A percentile compares a stretch with the other conserved stretches of the same genome.
phyloP scores from a whole-genome alignment of 2,113 vertebrate genomes.

The Rousettus leschenaultii region DNA sequence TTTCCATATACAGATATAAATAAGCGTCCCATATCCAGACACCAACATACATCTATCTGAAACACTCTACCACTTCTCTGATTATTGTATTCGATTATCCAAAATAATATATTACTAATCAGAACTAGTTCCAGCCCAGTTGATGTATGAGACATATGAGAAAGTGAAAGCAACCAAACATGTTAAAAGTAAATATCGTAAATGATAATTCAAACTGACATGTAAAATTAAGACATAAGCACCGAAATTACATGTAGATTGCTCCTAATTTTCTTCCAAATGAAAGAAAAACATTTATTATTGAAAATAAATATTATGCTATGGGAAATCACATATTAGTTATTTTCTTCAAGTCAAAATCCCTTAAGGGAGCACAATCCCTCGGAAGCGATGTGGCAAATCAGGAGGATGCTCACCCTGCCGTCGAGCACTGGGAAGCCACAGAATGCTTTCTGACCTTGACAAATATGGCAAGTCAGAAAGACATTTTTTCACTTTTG shows the following conservation, averaged over 20 bases:
- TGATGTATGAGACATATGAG: background rate
- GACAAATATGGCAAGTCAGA: slow-evolving; percentile 65
- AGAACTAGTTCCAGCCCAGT: background rate
- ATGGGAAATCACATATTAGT: background rate
- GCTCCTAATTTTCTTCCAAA: background rate
- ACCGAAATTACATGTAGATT: background rate
- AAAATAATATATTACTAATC: background rate
- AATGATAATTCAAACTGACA: background rate
- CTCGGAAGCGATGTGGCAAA: background rate
- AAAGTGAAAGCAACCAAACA: background rate
- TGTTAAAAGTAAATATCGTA: background rate
- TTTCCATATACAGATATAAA: background rate
- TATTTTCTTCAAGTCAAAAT: slow-evolving; percentile 1
- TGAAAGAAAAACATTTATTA: background rate
- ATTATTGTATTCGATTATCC: background rate
- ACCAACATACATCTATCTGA: background rate
- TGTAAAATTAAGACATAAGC: background rate
- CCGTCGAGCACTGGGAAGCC: slow-evolving; percentile 55
- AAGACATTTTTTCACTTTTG: slow-evolving; percentile 67
- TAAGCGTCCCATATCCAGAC: background rate
- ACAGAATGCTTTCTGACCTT: slow-evolving; percentile 65
- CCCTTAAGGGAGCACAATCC: background rate
- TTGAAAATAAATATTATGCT: background rate
- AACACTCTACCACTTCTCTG: background rate
- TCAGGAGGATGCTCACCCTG: background rate